Base-by-base conservation (phyloP, 1,140 invertebrate species). In the Calosoma granatense region DNA sequence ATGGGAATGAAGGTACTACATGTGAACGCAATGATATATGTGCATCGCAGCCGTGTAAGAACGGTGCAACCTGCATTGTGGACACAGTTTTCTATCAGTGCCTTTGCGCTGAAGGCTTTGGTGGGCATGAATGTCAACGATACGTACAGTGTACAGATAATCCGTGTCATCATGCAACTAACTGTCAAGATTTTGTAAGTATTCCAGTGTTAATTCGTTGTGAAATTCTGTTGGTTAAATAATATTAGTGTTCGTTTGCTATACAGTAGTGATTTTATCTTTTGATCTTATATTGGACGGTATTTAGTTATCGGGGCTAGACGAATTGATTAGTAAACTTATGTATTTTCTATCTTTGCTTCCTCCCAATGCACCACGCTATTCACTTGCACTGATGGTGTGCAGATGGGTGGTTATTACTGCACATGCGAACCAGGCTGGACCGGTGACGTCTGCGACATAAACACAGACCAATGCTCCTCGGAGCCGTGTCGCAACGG, bases 351-450 rank as follows among this genome's bases (percentile, higher is more conserved):
- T n/a, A n/a, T n/a, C n/a, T n/a, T n/a, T n/a, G n/a, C n/a, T n/a
- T n/a, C n/a, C n/a, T n/a, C n/a, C n/a, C n/a, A n/a, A n/a, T n/a
- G n/a, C n/a, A n/a, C n/a, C n/a, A n/a, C n/a, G n/a, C n/a, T n/a
- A 51, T 51, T 51, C 17, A n/a, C n/a, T 36, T 36, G 26, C 26
- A 36, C 26, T n/a, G 26, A 36, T 36, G 26, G 26, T 36, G 26
- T 36, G 26, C 26, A 82, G 80, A 63, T 76, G 21, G 71, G 67
- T 59, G 77, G 79, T 19, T 90, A 86, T 74, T 81, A 81, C 58
- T 91, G 89, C 74, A 77, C 78, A 53, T 91, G 88, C 69, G 78
- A 82, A 51, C 69, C 79, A 54, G 88, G 87, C 19, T 90, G 84
- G 80, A 77, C 76, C 17, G 80, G 81, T 17, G 66, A 74, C 19